phyloP scores from a whole-genome alignment of 2,888 invertebrate species.

The Crocallis elinguaria region DNA sequence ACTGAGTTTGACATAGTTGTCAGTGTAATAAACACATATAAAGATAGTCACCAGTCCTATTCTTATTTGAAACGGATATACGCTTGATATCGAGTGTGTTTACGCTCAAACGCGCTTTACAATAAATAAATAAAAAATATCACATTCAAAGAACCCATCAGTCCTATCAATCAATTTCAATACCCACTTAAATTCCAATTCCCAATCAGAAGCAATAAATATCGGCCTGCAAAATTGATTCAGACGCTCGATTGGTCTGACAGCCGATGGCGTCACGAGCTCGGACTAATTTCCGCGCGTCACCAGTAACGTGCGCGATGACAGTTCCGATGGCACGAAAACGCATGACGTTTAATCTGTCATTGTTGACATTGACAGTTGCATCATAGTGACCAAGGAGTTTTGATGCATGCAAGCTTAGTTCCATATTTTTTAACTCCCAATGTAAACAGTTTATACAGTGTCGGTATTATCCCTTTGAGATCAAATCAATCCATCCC shows the following conservation, averaged over 20 bases:
- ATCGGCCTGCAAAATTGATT: conserved; percentile 9
- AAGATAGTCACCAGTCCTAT: too few relatives aligned
- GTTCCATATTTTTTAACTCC: too few relatives aligned
- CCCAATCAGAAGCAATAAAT: not conserved
- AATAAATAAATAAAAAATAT: too few relatives aligned
- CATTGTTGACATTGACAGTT: conserved; percentile 32
- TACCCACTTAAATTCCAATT: not conserved
- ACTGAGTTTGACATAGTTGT: too few relatives aligned
- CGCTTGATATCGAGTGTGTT: too few relatives aligned
- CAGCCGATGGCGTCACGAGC: conserved; percentile 25
- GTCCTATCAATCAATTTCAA: not conserved
- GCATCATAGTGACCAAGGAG: conserved; percentile 10
- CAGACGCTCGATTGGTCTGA: conserved; percentile 1
- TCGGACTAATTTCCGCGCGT: conserved; percentile 33
- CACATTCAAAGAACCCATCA: not conserved
- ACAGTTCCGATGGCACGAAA: conserved; percentile 29
- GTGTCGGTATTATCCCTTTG: too few relatives aligned
- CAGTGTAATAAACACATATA: too few relatives aligned
- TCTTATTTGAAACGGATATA: too few relatives aligned
- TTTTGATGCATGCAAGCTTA: too few relatives aligned
- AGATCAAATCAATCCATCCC: too few relatives aligned
- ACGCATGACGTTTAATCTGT: conserved; percentile 33
- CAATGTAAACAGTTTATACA: too few relatives aligned
- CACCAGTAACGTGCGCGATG: conserved; percentile 34
- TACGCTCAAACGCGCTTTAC: too few relatives aligned